These are phyloP conservation scores for Callipepla squamata DNA, from an alignment of 2,113 vertebrate genomes.

Conservation along the genomic window DNA sequence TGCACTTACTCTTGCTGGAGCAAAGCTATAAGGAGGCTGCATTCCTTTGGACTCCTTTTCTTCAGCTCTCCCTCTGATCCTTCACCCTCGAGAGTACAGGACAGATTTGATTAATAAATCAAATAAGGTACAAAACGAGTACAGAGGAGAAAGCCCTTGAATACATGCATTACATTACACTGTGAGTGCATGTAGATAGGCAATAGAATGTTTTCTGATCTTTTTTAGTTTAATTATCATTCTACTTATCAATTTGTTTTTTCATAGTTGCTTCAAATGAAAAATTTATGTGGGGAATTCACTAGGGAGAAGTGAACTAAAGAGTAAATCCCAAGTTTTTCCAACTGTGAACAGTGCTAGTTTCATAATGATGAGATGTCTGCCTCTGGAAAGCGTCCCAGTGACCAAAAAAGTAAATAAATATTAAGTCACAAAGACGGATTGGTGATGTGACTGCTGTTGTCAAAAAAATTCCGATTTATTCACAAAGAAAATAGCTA, in stretches of 20 bases:
- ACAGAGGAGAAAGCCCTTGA: neutral
- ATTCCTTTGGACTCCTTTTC: neutral
- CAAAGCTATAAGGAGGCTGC: neutral
- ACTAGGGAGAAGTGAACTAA: neutral
- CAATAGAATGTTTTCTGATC: neutral
- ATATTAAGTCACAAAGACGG: neutral
- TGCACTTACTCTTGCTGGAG: neutral
- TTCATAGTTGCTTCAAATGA: constrained; percentile 2
- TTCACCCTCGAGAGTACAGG: neutral
- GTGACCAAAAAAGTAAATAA: neutral
- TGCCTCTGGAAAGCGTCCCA: neutral
- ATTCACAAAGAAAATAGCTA: neutral
- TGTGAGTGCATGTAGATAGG: neutral
- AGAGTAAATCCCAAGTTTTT: neutral
- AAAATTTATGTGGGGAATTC: neutral
- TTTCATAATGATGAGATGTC: neutral
- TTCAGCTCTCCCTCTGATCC: neutral
- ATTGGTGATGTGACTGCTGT: neutral
- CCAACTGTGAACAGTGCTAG: neutral
- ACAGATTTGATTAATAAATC: neutral
- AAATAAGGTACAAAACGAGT: neutral
- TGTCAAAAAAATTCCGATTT: neutral
- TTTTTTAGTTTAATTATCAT: neutral
- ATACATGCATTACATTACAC: neutral
- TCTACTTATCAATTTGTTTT: neutral